Base-by-base conservation (phyloP, 2,797 vertebrate species). In the Cheirogaleus major region DNA sequence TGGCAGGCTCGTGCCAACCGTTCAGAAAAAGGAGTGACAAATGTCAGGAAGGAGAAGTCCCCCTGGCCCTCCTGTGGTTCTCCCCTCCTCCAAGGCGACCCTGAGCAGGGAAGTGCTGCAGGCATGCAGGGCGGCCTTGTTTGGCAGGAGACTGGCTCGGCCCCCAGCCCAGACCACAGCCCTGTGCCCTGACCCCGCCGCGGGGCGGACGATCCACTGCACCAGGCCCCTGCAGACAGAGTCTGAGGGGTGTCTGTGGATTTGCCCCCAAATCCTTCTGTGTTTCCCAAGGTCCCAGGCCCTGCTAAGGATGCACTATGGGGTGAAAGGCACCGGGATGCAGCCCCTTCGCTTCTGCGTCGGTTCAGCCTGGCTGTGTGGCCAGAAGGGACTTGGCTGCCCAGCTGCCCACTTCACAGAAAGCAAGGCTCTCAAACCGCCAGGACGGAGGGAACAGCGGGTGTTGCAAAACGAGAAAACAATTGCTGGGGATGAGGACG, bases 21-120 rank as follows among this genome's bases (percentile, higher is more conserved):
- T 30, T 45, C 11, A 41, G 59, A 45, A 14, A 52, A 83, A 27
- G n/a, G 2, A 35, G 20, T 41, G 80, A 63, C n/a, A 35, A 4
- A 9, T 20, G 82, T 55, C 67, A 81, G 17, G 25, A 25, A 18
- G 23, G 9, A 7, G 5, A 18, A 4, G 15, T 35, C 18, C 45
- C 23, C 1, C 20, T 22, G 15, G 14, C 38, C n/a, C 23, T 0
- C 1, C 61, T 1, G 5, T 15, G n/a, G 2, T 0, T 5, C 15
- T 8, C 50, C 25, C 18, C 30, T 35, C 27, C 15, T 30, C 41
- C 5, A 1, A 10, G 50, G 25, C 20, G 13, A 3, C 8, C 13
- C n/a, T 0, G 5, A 4, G 0, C 3, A 27, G 35, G 9, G 61
- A 14, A 1, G 7, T 1, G 14, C 6, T 0, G 1, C 0, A 2